Conservation (phyloP, 2,113 vertebrate genomes). For the Lamprologus lemairii region DNA sequence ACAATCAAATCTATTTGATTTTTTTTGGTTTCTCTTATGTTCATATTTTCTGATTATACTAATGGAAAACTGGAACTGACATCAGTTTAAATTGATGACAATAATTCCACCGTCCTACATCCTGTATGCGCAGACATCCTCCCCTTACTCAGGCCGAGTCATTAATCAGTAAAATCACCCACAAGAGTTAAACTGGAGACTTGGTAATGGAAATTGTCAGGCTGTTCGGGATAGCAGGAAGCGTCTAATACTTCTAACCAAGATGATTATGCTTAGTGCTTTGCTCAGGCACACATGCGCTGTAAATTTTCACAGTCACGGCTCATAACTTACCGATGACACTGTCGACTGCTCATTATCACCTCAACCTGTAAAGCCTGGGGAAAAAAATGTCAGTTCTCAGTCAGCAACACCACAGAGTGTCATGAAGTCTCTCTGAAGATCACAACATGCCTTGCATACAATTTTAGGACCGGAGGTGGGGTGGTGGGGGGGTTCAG, state of each 20-base stretch:
- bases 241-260: background rate
- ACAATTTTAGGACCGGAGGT: background rate
- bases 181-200: background rate
- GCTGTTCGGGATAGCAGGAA: background rate
- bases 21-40: background rate
- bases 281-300: background rate
- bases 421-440: background rate
- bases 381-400: background rate
- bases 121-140: background rate
- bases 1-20: background rate
- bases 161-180: background rate
- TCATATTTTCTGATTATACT: background rate
- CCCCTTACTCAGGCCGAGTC: background rate
- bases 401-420: background rate
- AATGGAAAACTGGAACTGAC: background rate
- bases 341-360: conserved; percentile 11
- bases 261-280: background rate
- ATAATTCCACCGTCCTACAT: background rate
- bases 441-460: background rate
- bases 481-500: background rate
- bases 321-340: background rate
- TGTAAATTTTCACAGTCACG: background rate
- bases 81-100: background rate
- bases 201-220: background rate
- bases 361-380: background rate